A percentile compares a stretch with the other conserved stretches of the same genome.
Conservation (phyloP, 2,797 vertebrate species). For the Macropodus opercularis region DNA sequence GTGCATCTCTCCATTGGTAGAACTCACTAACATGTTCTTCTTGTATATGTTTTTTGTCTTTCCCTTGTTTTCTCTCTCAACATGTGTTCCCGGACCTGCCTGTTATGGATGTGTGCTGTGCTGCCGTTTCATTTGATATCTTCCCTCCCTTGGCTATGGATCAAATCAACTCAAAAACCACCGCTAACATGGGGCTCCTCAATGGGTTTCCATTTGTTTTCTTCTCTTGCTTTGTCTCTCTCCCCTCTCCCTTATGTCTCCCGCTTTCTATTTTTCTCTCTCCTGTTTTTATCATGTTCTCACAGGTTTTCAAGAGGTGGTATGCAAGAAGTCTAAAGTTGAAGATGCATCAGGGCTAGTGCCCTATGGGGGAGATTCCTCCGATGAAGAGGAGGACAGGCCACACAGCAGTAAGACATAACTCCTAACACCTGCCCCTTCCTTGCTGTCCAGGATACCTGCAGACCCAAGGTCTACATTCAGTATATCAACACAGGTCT, state of each 20-base stretch:
- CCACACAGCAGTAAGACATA: conserved; percentile 77
- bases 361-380: conserved; percentile 83
- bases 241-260: conserved; percentile 9
- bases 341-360: conserved; percentile 77
- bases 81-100: conserved; percentile 79
- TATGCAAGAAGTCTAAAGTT: conserved; percentile 63
- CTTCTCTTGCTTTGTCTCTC: conserved; percentile 32
- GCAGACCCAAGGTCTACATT: conserved; percentile 37
- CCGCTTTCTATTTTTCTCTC: conserved; percentile 31
- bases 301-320: conserved; percentile 66
- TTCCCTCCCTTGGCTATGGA: conserved; percentile 73
- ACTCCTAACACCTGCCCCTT: conserved; percentile 63
- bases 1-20: conserved; percentile 47
- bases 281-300: conserved; percentile 48
- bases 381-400: conserved; percentile 84
- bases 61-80: conserved; percentile 83
- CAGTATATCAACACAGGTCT: conserved; percentile 24
- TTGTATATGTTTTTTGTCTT: conserved; percentile 84
- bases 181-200: conserved; percentile 76
- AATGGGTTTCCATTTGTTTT: conserved; percentile 66
- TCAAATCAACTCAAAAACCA: conserved; percentile 74
- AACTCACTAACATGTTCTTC: conserved; percentile 76
- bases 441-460: conserved; percentile 44
- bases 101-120: conserved; percentile 77
- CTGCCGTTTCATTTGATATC: conserved; percentile 79